Base-by-base conservation (phyloP, 2,113 vertebrate species). In the Aythya baeri region DNA sequence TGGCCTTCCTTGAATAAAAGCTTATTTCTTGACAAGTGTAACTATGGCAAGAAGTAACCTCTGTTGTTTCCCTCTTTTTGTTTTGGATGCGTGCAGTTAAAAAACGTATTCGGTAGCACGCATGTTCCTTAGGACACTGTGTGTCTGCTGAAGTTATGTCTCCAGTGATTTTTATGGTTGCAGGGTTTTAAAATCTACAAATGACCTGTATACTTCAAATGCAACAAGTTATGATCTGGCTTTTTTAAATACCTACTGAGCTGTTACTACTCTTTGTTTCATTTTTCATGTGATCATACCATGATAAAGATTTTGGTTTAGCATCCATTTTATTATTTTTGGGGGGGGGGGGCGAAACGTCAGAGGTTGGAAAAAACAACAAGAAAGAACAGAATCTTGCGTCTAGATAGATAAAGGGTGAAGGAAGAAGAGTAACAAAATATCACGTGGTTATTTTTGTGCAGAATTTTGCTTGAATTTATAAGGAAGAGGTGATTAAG, bases 91-190 rank as follows among this genome's bases (percentile, higher is more conserved):
- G 79, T 71, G 15, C 7, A 62, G 29, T 68, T 91, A 15, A 49
- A 80, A 58, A 18, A 41, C 21, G 23, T 29, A 65, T 52, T 52
- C 52, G 36, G 17, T 71, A 65, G 62, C 29, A 54, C 7, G 18
- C 43, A 0, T 41, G 36, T 82, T 86, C 83, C 20, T 67, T 74
- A 80, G 0, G 1, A 36, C 41, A 36, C 5, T 3, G 0, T 52
- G 52, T 27, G 5, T 50, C 58, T 81, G 74, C 54, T 83, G 2
- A 83, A 91, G 23, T 78, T 91, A 62, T 6, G 15, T 52, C 13
- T n/a, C 11, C 16, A 57, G 8, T 54, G 20, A 1, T 4, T 90
- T 83, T 86, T 77, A 58, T 77, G 20, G 11, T 65, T 85, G 27
- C 17, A 57, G 9, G 5, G 2, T 16, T 70, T 91, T 59, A 68